These are phyloP conservation scores for Heliornis fulica DNA, from an alignment of 2,113 vertebrate genomes.

Conservation along the genomic window DNA sequence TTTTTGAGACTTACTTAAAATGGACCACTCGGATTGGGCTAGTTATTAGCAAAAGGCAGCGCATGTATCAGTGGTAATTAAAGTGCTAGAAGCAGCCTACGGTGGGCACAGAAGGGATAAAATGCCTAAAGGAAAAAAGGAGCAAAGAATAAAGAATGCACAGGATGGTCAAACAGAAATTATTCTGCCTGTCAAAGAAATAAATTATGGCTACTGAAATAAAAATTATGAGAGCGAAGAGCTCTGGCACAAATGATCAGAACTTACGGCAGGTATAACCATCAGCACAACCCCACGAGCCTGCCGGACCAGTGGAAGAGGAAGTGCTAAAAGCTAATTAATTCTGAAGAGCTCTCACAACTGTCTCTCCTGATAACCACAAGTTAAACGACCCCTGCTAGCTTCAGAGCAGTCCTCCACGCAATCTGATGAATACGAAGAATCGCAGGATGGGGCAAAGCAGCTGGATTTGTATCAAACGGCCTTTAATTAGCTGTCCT, in stretches of 20 bases:
- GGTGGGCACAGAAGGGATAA: background rate
- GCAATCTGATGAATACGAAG: constrained; percentile 19
- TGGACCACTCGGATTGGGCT: background rate
- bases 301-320: background rate
- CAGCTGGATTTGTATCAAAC: background rate
- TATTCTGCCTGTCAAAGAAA: background rate
- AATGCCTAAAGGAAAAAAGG: constrained; percentile 1
- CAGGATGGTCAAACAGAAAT: background rate
- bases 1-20: constrained; percentile 19
- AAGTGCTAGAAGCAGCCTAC: background rate
- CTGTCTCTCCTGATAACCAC: constrained; percentile 32
- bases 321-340: constrained; percentile 46
- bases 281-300: background rate
- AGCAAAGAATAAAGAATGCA: background rate
- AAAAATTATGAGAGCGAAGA: constrained; percentile 5
- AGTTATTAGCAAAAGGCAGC: constrained; percentile 26
- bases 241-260: constrained; percentile 9
- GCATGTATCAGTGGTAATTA: background rate
- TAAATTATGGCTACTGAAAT: constrained; percentile 5
- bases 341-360: constrained; percentile 35
- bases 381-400: background rate
- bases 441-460: background rate
- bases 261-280: background rate
- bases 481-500: background rate
- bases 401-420: constrained; percentile 15